These are phyloP conservation scores for Stigmatopora argus DNA, from an alignment of 2,113 vertebrate genomes.

Conservation along the genomic window DNA sequence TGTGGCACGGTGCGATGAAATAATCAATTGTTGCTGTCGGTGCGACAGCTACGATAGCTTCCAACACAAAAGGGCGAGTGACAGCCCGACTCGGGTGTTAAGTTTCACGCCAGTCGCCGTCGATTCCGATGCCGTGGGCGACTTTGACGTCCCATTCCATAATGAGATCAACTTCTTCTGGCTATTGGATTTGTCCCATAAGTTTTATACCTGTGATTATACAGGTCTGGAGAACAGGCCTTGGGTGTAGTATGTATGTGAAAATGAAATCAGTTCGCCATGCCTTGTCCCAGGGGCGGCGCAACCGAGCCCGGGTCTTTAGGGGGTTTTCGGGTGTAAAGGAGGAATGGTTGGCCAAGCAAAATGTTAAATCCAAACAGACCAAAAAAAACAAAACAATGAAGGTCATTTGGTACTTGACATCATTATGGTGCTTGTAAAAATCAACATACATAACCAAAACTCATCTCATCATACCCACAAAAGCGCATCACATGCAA, in stretches of 20 bases:
- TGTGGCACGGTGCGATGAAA: conserved; percentile 1
- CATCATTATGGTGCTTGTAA: background rate
- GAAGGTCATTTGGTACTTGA: background rate
- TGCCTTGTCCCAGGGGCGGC: too few relatives aligned
- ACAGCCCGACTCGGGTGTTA: background rate
- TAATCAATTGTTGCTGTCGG: conserved; percentile 3
- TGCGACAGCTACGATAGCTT: conserved; percentile 1
- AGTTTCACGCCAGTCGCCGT: background rate
- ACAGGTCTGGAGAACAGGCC: too few relatives aligned
- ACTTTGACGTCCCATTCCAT: background rate
- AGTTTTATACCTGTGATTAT: too few relatives aligned
- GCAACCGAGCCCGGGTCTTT: too few relatives aligned
- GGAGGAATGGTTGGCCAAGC: too few relatives aligned
- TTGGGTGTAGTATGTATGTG: too few relatives aligned
- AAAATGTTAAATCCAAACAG: too few relatives aligned
- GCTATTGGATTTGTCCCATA: too few relatives aligned
- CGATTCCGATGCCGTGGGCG: background rate
- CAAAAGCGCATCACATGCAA: conserved; percentile 20
- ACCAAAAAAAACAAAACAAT: background rate
- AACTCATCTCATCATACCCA: background rate
- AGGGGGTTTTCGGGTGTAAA: too few relatives aligned
- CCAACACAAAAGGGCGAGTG: background rate
- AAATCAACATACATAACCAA: background rate
- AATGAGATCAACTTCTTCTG: background rate
- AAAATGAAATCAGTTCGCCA: too few relatives aligned